Evolutionary conservation across 2,113 vertebrate genomes (phyloP).

Genomic region (Microtus richardsoni): DNA sequence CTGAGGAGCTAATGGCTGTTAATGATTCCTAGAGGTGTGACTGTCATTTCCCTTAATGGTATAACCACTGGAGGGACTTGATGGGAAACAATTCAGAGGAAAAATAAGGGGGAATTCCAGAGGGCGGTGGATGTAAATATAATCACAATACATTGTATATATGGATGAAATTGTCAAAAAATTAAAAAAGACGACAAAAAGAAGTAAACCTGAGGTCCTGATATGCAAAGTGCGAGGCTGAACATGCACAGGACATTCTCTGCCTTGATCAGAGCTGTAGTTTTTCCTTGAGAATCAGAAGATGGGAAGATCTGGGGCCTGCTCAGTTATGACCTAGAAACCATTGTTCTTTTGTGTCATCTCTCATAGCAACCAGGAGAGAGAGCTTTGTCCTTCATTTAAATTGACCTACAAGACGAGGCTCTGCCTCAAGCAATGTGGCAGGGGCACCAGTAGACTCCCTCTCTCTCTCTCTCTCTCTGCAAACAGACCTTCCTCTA

Average conservation of each 20-base stretch:
- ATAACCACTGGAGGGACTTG: neutral
- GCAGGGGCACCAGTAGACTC: neutral
- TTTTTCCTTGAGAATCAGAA: neutral
- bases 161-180: neutral
- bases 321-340: slow-evolving; percentile 40
- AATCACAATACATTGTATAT: neutral
- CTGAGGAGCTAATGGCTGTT: neutral
- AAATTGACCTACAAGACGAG: neutral
- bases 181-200: neutral
- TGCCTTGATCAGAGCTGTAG: neutral
- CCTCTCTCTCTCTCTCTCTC: neutral
- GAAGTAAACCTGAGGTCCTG: slow-evolving; percentile 32
- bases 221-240: neutral
- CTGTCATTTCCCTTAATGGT: neutral
- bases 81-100: neutral
- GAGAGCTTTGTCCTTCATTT: neutral
- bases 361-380: neutral
- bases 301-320: neutral
- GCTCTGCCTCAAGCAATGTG: neutral
- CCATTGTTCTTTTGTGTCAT: slow-evolving; percentile 31
- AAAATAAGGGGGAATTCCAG: neutral
- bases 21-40: neutral
- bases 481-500: neutral
- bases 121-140: neutral
- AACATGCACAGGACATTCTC: neutral